Percentiles rank a stretch among this genome's conserved stretches.
Evolutionary conservation across 2,113 vertebrate species (phyloP).

Genomic region (Merops nubicus): DNA sequence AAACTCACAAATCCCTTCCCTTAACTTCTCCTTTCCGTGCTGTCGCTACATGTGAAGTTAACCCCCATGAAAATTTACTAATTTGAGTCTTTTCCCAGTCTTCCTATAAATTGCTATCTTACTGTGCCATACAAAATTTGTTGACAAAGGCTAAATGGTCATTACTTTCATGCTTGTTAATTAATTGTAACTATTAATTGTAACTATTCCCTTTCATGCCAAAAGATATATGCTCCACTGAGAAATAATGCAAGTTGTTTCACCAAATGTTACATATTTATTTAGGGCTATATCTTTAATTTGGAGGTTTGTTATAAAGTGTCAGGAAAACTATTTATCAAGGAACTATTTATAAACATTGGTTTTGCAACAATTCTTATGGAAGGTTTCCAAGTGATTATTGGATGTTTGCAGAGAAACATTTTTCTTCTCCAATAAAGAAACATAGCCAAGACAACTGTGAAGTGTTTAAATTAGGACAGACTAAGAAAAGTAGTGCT

Average conservation of each 20-base stretch:
- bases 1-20: not conserved
- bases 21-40: not conserved
- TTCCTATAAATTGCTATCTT: not conserved
- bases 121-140: not conserved
- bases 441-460: not conserved
- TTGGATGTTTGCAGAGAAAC: not conserved
- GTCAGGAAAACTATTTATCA: not conserved
- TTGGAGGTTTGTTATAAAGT: not conserved
- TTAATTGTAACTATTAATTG: not conserved
- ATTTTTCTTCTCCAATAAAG: not conserved
- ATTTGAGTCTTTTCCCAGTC: not conserved
- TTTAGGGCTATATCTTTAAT: not conserved
- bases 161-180: not conserved
- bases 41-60: not conserved
- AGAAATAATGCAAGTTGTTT: not conserved
- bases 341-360: not conserved
- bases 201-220: not conserved
- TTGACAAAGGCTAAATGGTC: not conserved
- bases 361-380: not conserved
- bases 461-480: not conserved
- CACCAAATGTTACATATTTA: not conserved
- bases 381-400: not conserved
- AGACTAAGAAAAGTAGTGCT: not conserved
- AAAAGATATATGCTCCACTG: not conserved
- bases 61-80: not conserved